Percentiles rank a stretch among this genome's conserved stretches.
These are phyloP conservation scores for Harpagoxenus sublaevis DNA, from an alignment of 2,888 invertebrate genomes.

Conservation along the genomic window DNA sequence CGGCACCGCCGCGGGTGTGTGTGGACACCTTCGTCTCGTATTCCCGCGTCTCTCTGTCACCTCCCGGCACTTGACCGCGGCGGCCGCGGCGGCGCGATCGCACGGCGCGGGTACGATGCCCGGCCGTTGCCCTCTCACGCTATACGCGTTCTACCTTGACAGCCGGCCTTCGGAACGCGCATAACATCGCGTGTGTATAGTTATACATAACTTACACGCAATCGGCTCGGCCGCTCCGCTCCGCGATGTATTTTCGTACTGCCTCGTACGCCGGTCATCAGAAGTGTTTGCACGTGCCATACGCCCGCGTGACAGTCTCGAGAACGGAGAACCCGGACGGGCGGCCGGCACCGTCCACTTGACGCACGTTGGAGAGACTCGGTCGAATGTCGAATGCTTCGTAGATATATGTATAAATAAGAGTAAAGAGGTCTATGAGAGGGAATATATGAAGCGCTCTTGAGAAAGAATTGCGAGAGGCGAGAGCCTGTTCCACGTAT, in stretches of 20 bases:
- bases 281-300: constrained; percentile 24
- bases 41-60: constrained; percentile 27
- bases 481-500: not conserved
- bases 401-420: constrained; percentile 9
- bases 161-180: constrained; percentile 28
- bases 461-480: constrained; percentile 15
- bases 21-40: constrained; percentile 1
- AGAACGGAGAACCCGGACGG: not conserved
- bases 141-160: constrained; percentile 43
- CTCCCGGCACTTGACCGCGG: constrained; percentile 9
- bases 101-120: constrained; percentile 65
- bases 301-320: not conserved
- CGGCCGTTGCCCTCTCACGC: constrained; percentile 73
- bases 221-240: not conserved
- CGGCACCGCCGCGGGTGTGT: not conserved
- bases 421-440: not conserved
- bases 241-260: constrained; percentile 28
- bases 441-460: not conserved
- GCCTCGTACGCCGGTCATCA: constrained; percentile 5
- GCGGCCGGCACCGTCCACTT: not conserved
- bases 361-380: not conserved
- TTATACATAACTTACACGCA: not conserved
- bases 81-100: not conserved
- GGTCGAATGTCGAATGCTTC: not conserved
- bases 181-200: not conserved